phyloP scores from a whole-genome alignment of 2,888 invertebrate species.

The Pammene aurita region DNA sequence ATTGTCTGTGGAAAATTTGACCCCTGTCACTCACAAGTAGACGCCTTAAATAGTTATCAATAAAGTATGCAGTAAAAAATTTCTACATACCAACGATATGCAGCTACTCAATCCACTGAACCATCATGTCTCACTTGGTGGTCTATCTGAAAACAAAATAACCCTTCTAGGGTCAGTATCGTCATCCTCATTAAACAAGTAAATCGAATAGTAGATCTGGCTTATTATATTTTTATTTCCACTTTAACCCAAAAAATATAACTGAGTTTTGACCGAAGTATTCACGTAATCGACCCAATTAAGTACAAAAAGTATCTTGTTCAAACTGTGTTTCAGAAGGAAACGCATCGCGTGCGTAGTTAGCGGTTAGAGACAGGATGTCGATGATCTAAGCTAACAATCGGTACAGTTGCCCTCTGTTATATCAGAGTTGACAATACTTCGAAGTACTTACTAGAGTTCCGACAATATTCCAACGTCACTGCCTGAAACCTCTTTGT shows the following conservation, averaged over 20 bases:
- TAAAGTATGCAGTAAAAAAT: neutral
- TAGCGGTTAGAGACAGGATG: constrained; percentile 48
- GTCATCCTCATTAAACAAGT: constrained; percentile 5
- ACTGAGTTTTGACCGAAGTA: neutral
- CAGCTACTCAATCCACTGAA: neutral
- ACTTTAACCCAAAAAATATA: constrained; percentile 12
- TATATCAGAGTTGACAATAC: neutral
- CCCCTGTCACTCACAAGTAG: no score
- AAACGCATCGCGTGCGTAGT: constrained; percentile 48
- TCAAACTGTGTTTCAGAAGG: constrained; percentile 10
- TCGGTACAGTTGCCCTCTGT: constrained; percentile 13
- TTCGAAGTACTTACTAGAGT: neutral
- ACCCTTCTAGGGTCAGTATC: neutral
- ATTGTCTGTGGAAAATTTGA: no score
- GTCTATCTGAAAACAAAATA: neutral
- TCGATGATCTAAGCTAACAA: constrained; percentile 48
- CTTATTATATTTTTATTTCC: neutral
- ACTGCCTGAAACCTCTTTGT: constrained; percentile 3
- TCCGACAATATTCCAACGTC: neutral
- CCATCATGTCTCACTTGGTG: neutral
- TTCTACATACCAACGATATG: neutral
- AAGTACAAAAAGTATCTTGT: constrained; percentile 16
- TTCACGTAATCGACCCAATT: constrained; percentile 17
- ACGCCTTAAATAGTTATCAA: no score
- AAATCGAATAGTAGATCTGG: neutral